A percentile compares a stretch with the other conserved stretches of the same genome.
These are phyloP conservation scores for Dryobates pubescens DNA, from an alignment of 2,797 vertebrate genomes.

Conservation along the genomic window DNA sequence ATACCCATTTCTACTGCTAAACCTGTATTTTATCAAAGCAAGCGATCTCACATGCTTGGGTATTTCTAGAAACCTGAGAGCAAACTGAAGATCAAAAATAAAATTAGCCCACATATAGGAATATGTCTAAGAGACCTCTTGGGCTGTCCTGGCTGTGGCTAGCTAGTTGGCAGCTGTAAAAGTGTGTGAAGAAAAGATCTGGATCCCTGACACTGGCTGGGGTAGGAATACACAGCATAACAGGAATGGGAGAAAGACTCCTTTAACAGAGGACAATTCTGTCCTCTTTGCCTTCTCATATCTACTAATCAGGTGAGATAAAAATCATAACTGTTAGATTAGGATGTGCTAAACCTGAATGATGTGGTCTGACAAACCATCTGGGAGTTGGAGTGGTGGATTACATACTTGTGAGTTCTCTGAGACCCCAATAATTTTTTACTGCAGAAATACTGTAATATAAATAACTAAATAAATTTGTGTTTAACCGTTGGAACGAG, in stretches of 20 bases:
- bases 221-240: rapidly evolving
- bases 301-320: background rate
- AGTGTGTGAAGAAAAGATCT: background rate
- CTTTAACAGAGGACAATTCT: background rate
- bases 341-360: background rate
- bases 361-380: background rate
- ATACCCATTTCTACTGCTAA: background rate
- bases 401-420: background rate
- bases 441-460: background rate
- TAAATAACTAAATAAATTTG: background rate
- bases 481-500: background rate
- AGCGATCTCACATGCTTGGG: background rate
- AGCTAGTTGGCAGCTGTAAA: background rate
- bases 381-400: background rate
- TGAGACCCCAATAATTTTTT: background rate
- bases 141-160: background rate
- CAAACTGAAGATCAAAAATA: background rate
- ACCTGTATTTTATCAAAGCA: background rate
- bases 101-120: background rate
- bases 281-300: background rate
- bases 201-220: background rate
- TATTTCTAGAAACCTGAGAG: background rate
- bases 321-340: background rate
- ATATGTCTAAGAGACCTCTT: background rate
- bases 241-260: background rate